phyloP scores from a whole-genome alignment of 2,888 invertebrate species.

The Caenorhabditis japonica region DNA sequence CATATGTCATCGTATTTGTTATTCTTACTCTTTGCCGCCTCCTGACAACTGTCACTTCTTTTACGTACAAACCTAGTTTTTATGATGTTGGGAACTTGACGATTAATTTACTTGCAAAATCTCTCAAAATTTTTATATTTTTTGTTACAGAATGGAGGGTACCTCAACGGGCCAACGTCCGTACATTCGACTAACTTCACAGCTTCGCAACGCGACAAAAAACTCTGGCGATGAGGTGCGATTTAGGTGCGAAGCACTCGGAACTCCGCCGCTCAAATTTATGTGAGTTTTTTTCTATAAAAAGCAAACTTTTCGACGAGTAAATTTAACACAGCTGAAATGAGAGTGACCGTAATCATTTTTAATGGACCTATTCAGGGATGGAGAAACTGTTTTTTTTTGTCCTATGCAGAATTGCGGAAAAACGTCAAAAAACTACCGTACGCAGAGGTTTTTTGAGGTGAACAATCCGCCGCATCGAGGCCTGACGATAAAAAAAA shows the following conservation, averaged over 20 bases:
- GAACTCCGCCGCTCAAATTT: conserved; percentile 74
- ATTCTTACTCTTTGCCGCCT: conserved; percentile 4
- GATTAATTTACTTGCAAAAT: not conserved
- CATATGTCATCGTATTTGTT: conserved; percentile 37
- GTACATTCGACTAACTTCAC: conserved; percentile 73
- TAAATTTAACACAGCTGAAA: no score
- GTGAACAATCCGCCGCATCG: no score
- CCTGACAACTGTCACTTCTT: conserved; percentile 4
- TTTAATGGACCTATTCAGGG: no score
- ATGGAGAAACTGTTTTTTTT: no score
- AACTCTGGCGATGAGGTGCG: conserved; percentile 72
- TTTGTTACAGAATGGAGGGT: conserved; percentile 73
- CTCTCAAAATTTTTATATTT: conserved; percentile 3
- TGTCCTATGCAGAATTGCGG: no score
- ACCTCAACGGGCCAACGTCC: conserved; percentile 71
- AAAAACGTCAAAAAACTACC: no score
- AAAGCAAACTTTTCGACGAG: no score
- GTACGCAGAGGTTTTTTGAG: no score
- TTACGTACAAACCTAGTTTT: not conserved
- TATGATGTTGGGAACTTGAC: conserved; percentile 3
- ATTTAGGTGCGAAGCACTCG: conserved; percentile 75
- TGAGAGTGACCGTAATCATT: no score
- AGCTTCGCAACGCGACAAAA: conserved; percentile 71
- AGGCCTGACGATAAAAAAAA: no score
- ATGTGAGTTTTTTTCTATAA: conserved; percentile 62